phyloP scores from a whole-genome alignment of 1,140 invertebrate genomes.

The Battus philenor region DNA sequence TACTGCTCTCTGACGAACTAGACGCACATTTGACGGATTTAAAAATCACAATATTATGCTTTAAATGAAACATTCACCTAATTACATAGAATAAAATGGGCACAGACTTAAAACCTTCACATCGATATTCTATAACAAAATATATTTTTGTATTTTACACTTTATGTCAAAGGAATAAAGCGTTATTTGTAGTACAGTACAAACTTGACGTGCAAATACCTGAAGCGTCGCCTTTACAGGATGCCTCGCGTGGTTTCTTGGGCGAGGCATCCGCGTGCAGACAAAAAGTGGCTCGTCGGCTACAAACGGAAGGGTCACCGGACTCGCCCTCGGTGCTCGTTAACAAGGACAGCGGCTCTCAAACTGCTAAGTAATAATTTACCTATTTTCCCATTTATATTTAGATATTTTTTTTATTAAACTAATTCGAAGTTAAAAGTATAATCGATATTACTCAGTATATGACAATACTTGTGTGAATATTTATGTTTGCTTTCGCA shows the following conservation, averaged over 20 bases:
- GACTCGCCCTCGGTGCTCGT: slow-evolving; percentile 38
- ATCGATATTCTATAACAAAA: slow-evolving; percentile 11
- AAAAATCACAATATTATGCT: too few relatives aligned
- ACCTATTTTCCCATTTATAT: too few relatives aligned
- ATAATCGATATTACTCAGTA: too few relatives aligned
- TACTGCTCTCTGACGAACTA: too few relatives aligned
- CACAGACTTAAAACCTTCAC: not conserved
- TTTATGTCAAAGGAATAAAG: slow-evolving; percentile 1
- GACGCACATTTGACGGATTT: too few relatives aligned
- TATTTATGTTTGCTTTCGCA: too few relatives aligned
- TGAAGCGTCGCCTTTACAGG: slow-evolving; percentile 28
- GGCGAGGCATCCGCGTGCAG: slow-evolving; percentile 45
- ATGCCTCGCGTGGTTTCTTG: slow-evolving; percentile 44
- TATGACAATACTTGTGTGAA: too few relatives aligned
- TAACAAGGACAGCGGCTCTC: slow-evolving; percentile 32
- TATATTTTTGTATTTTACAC: not conserved
- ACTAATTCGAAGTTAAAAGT: too few relatives aligned
- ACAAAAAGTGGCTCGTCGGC: slow-evolving; percentile 53
- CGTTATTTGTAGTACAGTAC: slow-evolving; percentile 2
- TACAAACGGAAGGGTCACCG: slow-evolving; percentile 58
- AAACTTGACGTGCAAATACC: slow-evolving; percentile 23
- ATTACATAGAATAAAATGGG: not conserved
- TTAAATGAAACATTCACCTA: not conserved
- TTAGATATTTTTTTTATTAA: too few relatives aligned
- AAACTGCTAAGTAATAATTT: slow-evolving; percentile 23